Evolutionary conservation across 2,797 vertebrate genomes (phyloP).

Genomic region (Anolis apletophallus): DNA sequence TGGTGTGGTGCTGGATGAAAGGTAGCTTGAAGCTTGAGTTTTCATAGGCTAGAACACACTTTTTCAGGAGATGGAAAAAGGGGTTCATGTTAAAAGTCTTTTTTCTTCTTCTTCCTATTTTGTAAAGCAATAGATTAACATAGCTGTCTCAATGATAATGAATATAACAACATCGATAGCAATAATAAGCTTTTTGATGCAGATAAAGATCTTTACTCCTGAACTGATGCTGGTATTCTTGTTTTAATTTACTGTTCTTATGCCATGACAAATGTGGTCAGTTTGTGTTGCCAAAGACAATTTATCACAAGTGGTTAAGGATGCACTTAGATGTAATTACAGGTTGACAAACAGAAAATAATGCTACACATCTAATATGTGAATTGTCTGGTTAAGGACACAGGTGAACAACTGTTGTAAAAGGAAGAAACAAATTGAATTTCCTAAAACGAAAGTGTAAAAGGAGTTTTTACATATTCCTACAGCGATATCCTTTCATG

Average conservation of each 20-base stretch:
- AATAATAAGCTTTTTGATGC: neutral
- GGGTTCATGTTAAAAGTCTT: no score
- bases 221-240: neutral
- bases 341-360: neutral
- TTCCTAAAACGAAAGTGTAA: neutral
- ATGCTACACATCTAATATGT: neutral
- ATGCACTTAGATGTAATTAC: neutral
- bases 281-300: neutral
- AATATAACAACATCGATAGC: no score
- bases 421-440: neutral
- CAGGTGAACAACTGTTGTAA: neutral
- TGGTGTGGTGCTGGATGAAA: no score
- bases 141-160: no score
- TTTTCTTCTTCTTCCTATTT: no score
- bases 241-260: neutral
- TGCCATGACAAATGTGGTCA: neutral
- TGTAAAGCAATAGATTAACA: no score
- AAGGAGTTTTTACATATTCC: neutral
- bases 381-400: neutral
- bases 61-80: no score
- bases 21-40: no score
- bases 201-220: neutral
- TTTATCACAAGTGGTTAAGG: neutral
- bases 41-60: no score
- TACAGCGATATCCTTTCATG: constrained; percentile 51